A percentile compares a stretch with the other conserved stretches of the same genome.
These are phyloP conservation scores for Clarias gariepinus DNA, from an alignment of 2,113 vertebrate species.

Conservation along the genomic window DNA sequence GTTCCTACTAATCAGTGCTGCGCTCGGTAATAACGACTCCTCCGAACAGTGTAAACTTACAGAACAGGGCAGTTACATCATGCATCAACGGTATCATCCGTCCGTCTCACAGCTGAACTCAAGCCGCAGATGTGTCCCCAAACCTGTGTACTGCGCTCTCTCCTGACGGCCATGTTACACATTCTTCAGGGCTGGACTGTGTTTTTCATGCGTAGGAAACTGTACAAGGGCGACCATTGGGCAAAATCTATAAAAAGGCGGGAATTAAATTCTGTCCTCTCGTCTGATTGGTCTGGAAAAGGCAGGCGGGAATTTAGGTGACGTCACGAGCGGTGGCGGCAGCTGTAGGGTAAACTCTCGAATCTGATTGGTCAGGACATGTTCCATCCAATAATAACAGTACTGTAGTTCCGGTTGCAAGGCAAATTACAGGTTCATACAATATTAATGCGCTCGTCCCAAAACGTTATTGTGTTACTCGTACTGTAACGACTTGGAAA, in stretches of 20 bases:
- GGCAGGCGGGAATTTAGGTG: slow-evolving; percentile 1
- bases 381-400: not conserved
- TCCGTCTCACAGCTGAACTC: not conserved
- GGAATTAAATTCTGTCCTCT: not conserved
- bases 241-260: not conserved
- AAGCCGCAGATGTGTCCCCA: slow-evolving; percentile 2
- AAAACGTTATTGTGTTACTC: not conserved
- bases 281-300: slow-evolving; percentile 49
- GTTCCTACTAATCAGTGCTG: not conserved
- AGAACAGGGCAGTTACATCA: slow-evolving; percentile 23
- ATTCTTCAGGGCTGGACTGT: slow-evolving; percentile 37
- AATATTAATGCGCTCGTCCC: not conserved
- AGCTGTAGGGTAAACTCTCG: not conserved
- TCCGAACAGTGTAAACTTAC: slow-evolving; percentile 28
- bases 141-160: slow-evolving; percentile 17
- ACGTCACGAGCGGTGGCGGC: slow-evolving; percentile 10
- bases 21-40: too few species aligned
- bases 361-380: not conserved
- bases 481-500: not conserved
- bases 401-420: not conserved
- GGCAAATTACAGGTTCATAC: not conserved
- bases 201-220: slow-evolving; percentile 19
- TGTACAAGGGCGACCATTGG: slow-evolving; percentile 50
- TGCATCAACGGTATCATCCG: not conserved
- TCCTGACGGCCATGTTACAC: slow-evolving; percentile 63